Evolutionary conservation across 2,888 invertebrate genomes (phyloP).

Genomic region (Lysandra coridon): DNA sequence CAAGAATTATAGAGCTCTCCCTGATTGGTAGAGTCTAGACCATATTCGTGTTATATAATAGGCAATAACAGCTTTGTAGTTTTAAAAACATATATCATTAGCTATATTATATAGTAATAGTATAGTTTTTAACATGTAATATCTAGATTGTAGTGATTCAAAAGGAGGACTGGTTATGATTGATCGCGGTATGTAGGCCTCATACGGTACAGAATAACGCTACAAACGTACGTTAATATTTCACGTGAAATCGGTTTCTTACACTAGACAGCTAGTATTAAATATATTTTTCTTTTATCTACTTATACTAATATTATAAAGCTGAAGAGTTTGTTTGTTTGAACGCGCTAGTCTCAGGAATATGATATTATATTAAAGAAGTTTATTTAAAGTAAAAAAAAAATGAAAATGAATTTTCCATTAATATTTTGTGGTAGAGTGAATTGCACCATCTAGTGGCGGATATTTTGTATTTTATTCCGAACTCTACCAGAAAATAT

Average conservation of each 20-base stretch:
- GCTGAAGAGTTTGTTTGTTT: no score
- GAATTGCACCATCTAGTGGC: neutral
- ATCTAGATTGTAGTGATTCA: neutral
- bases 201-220: slow-evolving; percentile 36
- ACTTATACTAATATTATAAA: no score
- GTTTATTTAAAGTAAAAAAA: neutral
- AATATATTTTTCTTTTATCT: neutral
- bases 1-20: no score
- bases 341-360: no score
- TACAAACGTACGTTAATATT: slow-evolving; percentile 10
- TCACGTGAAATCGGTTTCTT: slow-evolving; percentile 7
- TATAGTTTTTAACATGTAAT: neutral
- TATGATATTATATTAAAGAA: neutral
- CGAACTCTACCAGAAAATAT: neutral
- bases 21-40: no score
- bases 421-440: neutral
- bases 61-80: neutral
- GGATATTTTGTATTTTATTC: neutral
- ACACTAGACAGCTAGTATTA: neutral
- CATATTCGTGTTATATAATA: no score
- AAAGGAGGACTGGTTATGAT: slow-evolving; percentile 39
- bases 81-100: neutral
- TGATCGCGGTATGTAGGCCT: slow-evolving; percentile 43
- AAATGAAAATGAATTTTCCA: no score
- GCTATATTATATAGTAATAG: neutral